phyloP scores from a whole-genome alignment of 2,797 vertebrate genomes.

The Argentina silus region DNA sequence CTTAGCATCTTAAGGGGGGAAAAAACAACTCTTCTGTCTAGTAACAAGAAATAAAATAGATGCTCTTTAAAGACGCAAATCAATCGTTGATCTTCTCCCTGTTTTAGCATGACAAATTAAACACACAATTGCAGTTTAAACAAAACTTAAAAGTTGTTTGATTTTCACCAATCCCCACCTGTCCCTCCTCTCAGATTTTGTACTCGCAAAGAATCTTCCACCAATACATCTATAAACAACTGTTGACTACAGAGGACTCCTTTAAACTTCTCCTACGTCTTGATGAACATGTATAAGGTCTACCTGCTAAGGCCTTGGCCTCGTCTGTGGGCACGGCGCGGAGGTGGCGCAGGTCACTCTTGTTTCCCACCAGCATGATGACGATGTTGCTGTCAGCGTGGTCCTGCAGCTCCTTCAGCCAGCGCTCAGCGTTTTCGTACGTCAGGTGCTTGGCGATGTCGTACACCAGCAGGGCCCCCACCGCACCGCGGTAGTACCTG shows the following conservation, averaged over 20 bases:
- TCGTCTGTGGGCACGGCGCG: slow-evolving; percentile 85
- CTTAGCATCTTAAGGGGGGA: not conserved
- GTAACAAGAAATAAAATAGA: not conserved
- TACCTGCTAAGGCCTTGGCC: slow-evolving; percentile 84
- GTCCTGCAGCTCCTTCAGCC: slow-evolving; percentile 90
- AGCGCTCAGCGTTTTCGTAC: slow-evolving; percentile 87
- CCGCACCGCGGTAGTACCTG: slow-evolving; percentile 84
- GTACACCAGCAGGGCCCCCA: slow-evolving; percentile 86
- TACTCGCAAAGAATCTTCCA: no score
- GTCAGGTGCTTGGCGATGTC: slow-evolving; percentile 91
- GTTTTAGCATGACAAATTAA: no score
- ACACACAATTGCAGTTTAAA: no score
- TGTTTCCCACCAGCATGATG: slow-evolving; percentile 91
- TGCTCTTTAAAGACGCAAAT: no score
- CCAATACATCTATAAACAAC: no score
- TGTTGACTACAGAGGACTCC: no score
- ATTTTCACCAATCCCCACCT: no score
- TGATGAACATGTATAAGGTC: not conserved
- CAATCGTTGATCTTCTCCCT: no score
- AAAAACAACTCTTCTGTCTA: not conserved
- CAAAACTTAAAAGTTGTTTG: no score
- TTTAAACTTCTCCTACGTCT: no score
- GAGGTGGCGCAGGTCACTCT: slow-evolving; percentile 86
- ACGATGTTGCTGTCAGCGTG: slow-evolving; percentile 87
- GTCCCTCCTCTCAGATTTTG: no score